phyloP scores from a whole-genome alignment of 2,888 invertebrate genomes.

The Stenurella melanura region DNA sequence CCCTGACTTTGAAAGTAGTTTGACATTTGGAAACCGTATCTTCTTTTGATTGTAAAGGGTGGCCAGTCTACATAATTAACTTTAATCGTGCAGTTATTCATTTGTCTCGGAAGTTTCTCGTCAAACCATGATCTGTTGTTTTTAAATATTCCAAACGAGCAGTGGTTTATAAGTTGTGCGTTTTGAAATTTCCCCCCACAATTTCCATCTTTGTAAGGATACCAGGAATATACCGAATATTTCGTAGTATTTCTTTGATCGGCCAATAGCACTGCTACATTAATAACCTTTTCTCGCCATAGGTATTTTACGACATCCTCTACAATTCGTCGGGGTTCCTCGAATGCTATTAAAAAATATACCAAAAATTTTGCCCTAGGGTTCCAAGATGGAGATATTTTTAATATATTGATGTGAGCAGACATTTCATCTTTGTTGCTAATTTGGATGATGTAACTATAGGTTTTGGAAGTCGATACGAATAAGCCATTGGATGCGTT shows the following conservation, averaged over 20 bases:
- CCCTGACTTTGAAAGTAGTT: constrained; percentile 2
- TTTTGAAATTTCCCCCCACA: background rate
- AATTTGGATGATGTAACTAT: constrained; percentile 41
- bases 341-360: background rate
- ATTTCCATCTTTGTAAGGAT: background rate
- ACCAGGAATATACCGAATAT: constrained; percentile 15
- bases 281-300: background rate
- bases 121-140: background rate
- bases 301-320: background rate
- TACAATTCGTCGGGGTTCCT: background rate
- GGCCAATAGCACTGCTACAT: background rate
- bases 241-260: background rate
- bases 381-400: background rate
- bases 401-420: constrained; percentile 13
- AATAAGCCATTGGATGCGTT: background rate
- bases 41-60: constrained; percentile 47
- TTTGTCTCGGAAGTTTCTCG: constrained; percentile 44
- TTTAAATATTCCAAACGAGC: constrained; percentile 13
- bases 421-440: constrained; percentile 30
- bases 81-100: constrained; percentile 50
- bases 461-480: background rate
- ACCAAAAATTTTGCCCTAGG: background rate
- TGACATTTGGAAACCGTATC: background rate
- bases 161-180: background rate
- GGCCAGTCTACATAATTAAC: constrained; percentile 53